Conservation (phyloP, 2,113 vertebrate species). For the Pterocles burchelli region DNA sequence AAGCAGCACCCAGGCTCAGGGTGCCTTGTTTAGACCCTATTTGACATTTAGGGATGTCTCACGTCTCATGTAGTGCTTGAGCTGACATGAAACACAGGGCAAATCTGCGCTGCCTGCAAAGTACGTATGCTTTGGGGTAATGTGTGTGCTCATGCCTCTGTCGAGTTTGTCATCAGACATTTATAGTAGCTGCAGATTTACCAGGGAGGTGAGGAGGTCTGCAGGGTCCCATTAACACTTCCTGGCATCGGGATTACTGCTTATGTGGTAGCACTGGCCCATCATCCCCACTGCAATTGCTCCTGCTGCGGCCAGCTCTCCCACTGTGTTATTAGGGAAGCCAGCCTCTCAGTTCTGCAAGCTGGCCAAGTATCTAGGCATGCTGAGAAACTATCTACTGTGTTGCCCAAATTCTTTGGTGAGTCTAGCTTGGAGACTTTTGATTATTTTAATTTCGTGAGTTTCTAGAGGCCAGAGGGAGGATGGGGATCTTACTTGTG, state of each 20-base stretch:
- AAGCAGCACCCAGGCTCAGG: neutral
- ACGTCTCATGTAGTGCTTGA: neutral
- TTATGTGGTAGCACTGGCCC: neutral
- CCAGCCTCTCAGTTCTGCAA: neutral
- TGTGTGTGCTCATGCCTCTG: rapidly evolving
- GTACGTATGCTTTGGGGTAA: neutral
- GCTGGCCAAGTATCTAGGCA: neutral
- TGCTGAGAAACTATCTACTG: neutral
- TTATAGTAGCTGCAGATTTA: neutral
- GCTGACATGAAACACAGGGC: neutral
- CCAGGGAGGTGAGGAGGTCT: neutral
- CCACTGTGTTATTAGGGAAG: neutral
- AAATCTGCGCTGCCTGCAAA: neutral
- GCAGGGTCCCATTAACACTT: neutral
- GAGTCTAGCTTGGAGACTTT: neutral
- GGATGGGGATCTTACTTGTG: neutral
- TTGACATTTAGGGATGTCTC: neutral
- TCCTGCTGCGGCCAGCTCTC: neutral
- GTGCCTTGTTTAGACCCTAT: neutral
- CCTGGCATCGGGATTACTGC: neutral
- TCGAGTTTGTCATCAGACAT: neutral
- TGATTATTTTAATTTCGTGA: conserved; percentile 15
- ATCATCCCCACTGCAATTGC: neutral
- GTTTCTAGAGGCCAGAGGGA: neutral
- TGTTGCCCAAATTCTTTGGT: neutral